Percentiles rank a stretch among this genome's conserved stretches.
These are phyloP conservation scores for Oryctes rhinoceros DNA, from an alignment of 1,140 invertebrate genomes.

Conservation along the genomic window DNA sequence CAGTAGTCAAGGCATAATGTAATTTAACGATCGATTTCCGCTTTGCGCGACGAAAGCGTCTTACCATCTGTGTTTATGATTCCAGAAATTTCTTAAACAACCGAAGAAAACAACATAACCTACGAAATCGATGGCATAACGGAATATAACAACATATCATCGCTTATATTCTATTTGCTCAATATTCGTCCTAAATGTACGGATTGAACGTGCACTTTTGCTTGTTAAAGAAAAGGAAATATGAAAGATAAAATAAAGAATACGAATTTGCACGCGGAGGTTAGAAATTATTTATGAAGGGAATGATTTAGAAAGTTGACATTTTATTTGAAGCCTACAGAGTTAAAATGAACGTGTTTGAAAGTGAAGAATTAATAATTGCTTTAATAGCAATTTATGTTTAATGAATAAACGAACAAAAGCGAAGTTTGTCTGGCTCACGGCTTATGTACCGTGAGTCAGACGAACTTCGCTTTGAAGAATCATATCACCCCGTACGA, in stretches of 20 bases:
- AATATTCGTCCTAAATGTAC: background rate
- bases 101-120: conserved; percentile 15
- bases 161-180: background rate
- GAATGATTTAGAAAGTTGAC: too few species aligned
- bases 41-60: background rate
- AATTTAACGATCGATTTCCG: conserved; percentile 36
- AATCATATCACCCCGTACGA: too few species aligned
- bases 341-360: too few species aligned
- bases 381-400: too few species aligned
- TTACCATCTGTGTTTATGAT: conserved; percentile 26
- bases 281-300: too few species aligned
- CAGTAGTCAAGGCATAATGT: background rate
- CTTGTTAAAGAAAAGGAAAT: background rate
- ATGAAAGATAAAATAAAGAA: background rate
- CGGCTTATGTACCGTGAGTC: too few species aligned
- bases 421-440: too few species aligned
- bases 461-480: too few species aligned
- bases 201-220: background rate
- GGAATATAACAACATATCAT: conserved; percentile 2
- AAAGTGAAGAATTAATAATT: too few species aligned
- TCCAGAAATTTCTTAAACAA: conserved; percentile 23
- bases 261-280: too few species aligned
- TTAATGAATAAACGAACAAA: too few species aligned
- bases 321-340: too few species aligned
- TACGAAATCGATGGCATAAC: background rate